phyloP scores from a whole-genome alignment of 2,113 vertebrate genomes.

The Mystacornis crossleyi region DNA sequence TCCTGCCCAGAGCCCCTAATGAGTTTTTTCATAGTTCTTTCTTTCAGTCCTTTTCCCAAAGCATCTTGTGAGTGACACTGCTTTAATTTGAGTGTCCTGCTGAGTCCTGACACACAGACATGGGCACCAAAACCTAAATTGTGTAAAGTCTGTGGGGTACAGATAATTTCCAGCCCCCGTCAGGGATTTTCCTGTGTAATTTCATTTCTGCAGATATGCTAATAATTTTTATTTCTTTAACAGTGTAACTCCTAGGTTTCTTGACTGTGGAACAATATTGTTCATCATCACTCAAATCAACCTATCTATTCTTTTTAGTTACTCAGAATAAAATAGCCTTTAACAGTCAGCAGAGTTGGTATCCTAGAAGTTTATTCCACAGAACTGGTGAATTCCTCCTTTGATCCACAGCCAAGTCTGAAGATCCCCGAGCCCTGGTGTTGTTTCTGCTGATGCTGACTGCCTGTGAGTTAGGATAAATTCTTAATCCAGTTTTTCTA shows the following conservation, averaged over 20 bases:
- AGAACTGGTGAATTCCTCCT: not conserved
- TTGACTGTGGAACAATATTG: not conserved
- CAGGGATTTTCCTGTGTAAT: not conserved
- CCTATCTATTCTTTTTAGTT: not conserved
- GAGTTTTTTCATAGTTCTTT: not conserved
- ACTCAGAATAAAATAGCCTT: not conserved
- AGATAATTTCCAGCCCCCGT: not conserved
- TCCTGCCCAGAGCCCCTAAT: not conserved
- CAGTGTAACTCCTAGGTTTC: not conserved
- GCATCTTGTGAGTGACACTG: not conserved
- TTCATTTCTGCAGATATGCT: not conserved
- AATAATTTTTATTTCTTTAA: not conserved
- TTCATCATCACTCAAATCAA: not conserved
- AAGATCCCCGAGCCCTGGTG: not conserved
- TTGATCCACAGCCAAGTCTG: not conserved
- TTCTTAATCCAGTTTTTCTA: constrained; percentile 31
- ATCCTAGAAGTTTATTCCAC: not conserved
- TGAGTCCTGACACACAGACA: not conserved
- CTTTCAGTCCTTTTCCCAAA: not conserved
- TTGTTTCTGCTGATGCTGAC: not conserved
- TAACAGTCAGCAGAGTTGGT: not conserved
- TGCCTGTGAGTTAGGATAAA: not conserved
- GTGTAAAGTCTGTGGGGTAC: fast-evolving
- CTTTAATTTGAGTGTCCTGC: not conserved
- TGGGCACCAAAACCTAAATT: not conserved